Conservation (phyloP, 2,888 invertebrate genomes). For the Schizotus pectinicornis region DNA sequence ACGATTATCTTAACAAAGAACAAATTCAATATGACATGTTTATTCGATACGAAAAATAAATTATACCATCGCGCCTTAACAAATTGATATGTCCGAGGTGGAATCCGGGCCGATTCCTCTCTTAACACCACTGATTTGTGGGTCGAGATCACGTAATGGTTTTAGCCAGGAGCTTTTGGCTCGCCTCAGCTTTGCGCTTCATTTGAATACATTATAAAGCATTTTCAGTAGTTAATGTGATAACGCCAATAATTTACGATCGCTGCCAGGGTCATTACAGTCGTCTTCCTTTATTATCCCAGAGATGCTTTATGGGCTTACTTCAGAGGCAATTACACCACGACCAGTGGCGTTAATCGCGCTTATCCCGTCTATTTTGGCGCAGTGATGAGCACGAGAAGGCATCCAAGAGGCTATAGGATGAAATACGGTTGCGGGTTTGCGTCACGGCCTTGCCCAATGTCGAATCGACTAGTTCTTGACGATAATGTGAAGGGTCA, state of each 20-base stretch:
- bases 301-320: too few relatives aligned
- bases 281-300: too few relatives aligned
- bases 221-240: conserved; percentile 25
- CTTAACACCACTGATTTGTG: conserved; percentile 20
- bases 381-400: too few relatives aligned
- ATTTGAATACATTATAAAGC: conserved; percentile 23
- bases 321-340: too few relatives aligned
- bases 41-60: conserved; percentile 30
- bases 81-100: conserved; percentile 29
- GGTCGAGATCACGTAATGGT: conserved; percentile 21
- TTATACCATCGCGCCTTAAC: conserved; percentile 28
- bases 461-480: not conserved
- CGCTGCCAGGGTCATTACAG: not conserved
- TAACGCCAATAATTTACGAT: conserved; percentile 21
- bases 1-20: conserved; percentile 29
- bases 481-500: not conserved
- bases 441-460: conserved; percentile 15
- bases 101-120: conserved; percentile 26
- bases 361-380: too few relatives aligned
- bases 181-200: conserved; percentile 19
- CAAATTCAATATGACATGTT: conserved; percentile 28
- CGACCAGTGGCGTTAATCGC: too few relatives aligned
- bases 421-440: not conserved
- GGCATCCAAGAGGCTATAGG: too few relatives aligned
- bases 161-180: conserved; percentile 26